Percentiles rank a stretch among this genome's conserved stretches.
Evolutionary conservation across 2,888 invertebrate genomes (phyloP).

Genomic region (Alentia gelatinosa): DNA sequence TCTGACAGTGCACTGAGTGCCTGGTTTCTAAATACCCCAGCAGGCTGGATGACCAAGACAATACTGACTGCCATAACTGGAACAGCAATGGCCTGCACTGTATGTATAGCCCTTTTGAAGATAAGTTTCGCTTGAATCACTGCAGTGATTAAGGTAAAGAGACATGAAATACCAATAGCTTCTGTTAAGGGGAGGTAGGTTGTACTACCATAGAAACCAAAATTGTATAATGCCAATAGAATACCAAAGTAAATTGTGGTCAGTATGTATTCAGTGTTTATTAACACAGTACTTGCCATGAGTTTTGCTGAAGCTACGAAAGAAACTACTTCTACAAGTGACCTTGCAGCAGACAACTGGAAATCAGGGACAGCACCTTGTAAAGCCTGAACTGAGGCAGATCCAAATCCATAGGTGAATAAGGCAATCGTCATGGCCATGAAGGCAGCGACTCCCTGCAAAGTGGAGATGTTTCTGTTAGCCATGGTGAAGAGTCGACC

Average conservation of each 20-base stretch:
- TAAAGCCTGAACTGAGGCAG: background rate
- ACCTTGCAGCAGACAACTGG: background rate
- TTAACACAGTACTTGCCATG: background rate
- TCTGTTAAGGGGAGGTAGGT: background rate
- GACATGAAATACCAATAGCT: background rate
- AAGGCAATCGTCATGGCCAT: background rate
- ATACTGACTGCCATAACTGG: background rate
- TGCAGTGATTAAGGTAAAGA: background rate
- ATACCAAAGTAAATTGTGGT: background rate
- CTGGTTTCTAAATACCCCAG: background rate
- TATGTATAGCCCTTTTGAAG: background rate
- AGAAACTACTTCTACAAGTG: background rate
- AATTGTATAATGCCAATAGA: background rate
- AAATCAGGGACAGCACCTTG: too few species aligned
- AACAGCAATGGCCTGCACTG: background rate
- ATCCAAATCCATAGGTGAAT: background rate
- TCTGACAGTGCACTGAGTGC: too few species aligned
- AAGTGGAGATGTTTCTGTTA: too few species aligned
- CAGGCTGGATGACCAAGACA: background rate
- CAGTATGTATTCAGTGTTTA: background rate
- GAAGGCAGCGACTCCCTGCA: too few species aligned
- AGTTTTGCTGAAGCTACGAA: background rate
- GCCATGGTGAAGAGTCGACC: too few species aligned
- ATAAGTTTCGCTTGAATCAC: background rate
- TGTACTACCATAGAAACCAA: background rate